Percentiles rank a stretch among this genome's conserved stretches.
phyloP scores from a whole-genome alignment of 2,888 invertebrate species.

The Hipparchia semele region DNA sequence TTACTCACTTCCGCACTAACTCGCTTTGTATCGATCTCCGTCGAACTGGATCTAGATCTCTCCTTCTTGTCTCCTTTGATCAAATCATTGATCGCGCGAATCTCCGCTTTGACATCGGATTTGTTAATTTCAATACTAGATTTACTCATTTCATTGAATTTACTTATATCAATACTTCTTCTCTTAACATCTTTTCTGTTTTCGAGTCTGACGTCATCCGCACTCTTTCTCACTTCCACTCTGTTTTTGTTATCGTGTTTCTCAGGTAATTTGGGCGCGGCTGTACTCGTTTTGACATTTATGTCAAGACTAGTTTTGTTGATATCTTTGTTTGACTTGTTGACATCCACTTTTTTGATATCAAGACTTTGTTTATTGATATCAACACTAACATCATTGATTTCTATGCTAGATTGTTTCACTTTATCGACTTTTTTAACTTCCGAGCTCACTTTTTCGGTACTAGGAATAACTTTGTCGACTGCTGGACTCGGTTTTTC shows the following conservation, averaged over 20 bases:
- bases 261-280: slow-evolving; percentile 18
- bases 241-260: slow-evolving; percentile 33
- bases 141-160: slow-evolving; percentile 42
- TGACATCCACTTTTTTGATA: slow-evolving; percentile 14
- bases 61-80: slow-evolving; percentile 40
- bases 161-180: slow-evolving; percentile 32
- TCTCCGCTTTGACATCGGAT: slow-evolving; percentile 29
- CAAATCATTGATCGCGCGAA: slow-evolving; percentile 31
- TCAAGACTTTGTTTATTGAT: slow-evolving; percentile 11
- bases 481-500: slow-evolving; percentile 38
- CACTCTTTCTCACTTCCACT: slow-evolving; percentile 40
- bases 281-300: slow-evolving; percentile 25
- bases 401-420: slow-evolving; percentile 25
- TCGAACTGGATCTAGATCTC: slow-evolving; percentile 37
- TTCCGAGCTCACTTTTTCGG: slow-evolving; percentile 32
- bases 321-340: slow-evolving; percentile 28
- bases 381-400: slow-evolving; percentile 19
- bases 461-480: slow-evolving; percentile 29
- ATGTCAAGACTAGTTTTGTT: slow-evolving; percentile 24
- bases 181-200: slow-evolving; percentile 29
- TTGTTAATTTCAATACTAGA: slow-evolving; percentile 29
- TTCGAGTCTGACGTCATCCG: slow-evolving; percentile 39
- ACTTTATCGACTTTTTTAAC: slow-evolving; percentile 35
- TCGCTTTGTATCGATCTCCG: slow-evolving; percentile 39
- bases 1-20: slow-evolving; percentile 47